Evolutionary conservation across 2,113 vertebrate species (phyloP).

Genomic region (Gallinago jamesoni): DNA sequence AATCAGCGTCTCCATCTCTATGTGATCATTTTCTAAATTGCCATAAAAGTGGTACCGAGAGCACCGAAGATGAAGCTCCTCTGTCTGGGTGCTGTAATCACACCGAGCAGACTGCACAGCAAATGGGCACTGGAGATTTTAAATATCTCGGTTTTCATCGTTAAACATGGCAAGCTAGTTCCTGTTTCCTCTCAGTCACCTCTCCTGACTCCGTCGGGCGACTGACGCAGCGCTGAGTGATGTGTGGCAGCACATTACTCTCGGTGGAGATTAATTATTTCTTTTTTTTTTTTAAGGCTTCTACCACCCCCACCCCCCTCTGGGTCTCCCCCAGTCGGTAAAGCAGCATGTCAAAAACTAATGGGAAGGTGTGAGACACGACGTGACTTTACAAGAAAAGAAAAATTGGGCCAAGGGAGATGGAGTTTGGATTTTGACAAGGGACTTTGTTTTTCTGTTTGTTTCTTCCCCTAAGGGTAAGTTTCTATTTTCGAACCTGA

Average conservation of each 20-base stretch:
- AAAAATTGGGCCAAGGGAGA: background rate
- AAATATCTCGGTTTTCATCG: constrained; percentile 27
- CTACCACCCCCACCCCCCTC: constrained; percentile 1
- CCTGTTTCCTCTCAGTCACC: constrained; percentile 44
- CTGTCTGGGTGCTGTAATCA: constrained; percentile 28
- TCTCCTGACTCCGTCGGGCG: constrained; percentile 24
- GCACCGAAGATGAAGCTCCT: background rate
- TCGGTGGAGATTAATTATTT: constrained; percentile 35
- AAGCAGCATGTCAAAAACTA: constrained; percentile 5
- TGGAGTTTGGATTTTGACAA: background rate
- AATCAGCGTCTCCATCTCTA: background rate
- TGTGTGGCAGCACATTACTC: constrained; percentile 20
- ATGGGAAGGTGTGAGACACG: constrained; percentile 17
- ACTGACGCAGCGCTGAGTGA: constrained; percentile 37
- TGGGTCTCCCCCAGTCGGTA: constrained; percentile 22
- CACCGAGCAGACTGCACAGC: background rate
- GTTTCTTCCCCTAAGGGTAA: constrained; percentile 4
- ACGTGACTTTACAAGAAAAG: background rate
- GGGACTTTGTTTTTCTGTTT: background rate
- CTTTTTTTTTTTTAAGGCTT: background rate
- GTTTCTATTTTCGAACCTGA: background rate
- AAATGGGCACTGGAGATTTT: background rate
- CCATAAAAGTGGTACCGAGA: background rate
- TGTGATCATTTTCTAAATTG: constrained; percentile 13
- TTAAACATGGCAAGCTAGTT: background rate